These are phyloP conservation scores for Panzeria rudis DNA, from an alignment of 2,888 invertebrate genomes.

Conservation along the genomic window DNA sequence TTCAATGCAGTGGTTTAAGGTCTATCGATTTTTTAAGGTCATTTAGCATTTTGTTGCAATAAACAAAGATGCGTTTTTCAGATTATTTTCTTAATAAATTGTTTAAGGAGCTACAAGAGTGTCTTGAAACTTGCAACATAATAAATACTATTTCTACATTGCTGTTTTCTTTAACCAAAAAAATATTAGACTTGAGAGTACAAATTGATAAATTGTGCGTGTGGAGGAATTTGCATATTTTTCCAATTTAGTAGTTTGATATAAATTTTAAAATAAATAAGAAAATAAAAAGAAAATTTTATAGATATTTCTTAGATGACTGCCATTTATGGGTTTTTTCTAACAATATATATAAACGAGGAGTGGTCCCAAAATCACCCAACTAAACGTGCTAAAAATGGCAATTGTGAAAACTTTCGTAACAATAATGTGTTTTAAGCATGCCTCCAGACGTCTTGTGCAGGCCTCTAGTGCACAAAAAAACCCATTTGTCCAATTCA, in stretches of 20 bases:
- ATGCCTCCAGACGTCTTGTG: too few relatives aligned
- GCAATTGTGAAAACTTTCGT: too few relatives aligned
- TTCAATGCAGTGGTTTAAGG: slow-evolving; percentile 56
- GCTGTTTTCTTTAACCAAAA: slow-evolving; percentile 30
- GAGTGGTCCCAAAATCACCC: not conserved
- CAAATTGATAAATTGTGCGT: slow-evolving; percentile 68
- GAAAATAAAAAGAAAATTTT: slow-evolving; percentile 36
- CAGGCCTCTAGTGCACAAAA: too few relatives aligned
- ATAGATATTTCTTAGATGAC: slow-evolving; percentile 54
- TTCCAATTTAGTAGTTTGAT: slow-evolving; percentile 67
- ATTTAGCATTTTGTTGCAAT: slow-evolving; percentile 57
- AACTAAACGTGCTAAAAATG: too few relatives aligned
- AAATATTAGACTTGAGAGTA: slow-evolving; percentile 38
- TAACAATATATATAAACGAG: slow-evolving; percentile 3
- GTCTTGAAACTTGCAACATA: slow-evolving; percentile 31
- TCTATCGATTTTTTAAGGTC: slow-evolving; percentile 71
- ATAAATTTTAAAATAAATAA: slow-evolving; percentile 40
- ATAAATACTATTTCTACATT: slow-evolving; percentile 33
- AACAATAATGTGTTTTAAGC: too few relatives aligned
- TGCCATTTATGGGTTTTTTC: slow-evolving; percentile 21
- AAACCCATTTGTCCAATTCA: too few relatives aligned
- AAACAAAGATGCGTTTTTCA: slow-evolving; percentile 66
- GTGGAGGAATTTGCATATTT: slow-evolving; percentile 68
- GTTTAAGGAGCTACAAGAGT: slow-evolving; percentile 45
- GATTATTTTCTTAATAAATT: slow-evolving; percentile 70